Evolutionary conservation across 2,113 vertebrate species (phyloP).

Genomic region (Equus quagga): DNA sequence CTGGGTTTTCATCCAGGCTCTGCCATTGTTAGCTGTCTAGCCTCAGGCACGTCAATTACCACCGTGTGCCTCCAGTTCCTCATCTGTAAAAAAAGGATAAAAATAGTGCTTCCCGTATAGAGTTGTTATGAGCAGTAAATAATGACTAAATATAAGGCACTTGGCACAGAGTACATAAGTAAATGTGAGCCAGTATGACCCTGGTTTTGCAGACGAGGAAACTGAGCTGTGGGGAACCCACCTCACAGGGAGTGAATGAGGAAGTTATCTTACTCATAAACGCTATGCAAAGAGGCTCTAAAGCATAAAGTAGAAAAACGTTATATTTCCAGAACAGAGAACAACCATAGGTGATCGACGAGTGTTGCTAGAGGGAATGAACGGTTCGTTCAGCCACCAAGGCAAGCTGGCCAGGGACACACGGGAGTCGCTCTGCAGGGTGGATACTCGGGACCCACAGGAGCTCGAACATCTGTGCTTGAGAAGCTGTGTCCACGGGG

Average conservation of each 20-base stretch:
- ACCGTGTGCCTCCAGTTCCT: neutral
- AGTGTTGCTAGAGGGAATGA: neutral
- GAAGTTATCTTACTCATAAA: neutral
- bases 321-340: neutral
- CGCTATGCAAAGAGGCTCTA: neutral
- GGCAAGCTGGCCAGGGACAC: neutral
- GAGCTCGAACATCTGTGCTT: neutral
- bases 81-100: neutral
- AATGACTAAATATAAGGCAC: too few species aligned
- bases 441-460: rapidly evolving
- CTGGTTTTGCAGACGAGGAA: neutral
- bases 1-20: neutral
- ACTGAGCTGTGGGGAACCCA: neutral
- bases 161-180: neutral
- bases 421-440: rapidly evolving
- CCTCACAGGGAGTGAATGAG: too few species aligned
- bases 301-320: neutral
- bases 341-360: neutral
- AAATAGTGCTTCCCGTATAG: neutral
- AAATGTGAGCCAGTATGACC: neutral
- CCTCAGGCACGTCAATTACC: neutral
- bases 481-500: neutral
- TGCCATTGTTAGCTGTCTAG: neutral
- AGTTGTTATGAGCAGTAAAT: neutral
- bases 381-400: too few species aligned